phyloP scores from a whole-genome alignment of 23 tunicate species.

The Phallusia fumigata region DNA sequence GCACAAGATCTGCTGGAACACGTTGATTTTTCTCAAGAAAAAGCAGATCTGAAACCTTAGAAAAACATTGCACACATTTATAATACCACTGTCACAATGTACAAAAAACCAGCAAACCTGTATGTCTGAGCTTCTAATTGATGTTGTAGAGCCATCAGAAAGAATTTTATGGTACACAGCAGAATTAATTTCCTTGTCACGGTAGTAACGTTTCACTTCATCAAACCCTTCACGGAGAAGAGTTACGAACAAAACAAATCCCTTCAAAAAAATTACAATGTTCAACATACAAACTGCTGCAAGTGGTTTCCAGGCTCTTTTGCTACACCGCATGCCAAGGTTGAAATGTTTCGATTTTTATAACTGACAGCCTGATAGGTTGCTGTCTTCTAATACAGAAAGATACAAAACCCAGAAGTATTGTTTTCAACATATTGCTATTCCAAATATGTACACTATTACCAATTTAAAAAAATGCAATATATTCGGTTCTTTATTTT shows the following conservation, averaged over 20 bases:
- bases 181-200: slow-evolving; percentile 86
- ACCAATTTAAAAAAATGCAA: no score
- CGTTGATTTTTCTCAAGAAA: slow-evolving; percentile 81
- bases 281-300: not conserved
- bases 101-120: slow-evolving; percentile 10
- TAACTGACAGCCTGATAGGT: no score
- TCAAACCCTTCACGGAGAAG: slow-evolving; percentile 79
- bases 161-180: slow-evolving; percentile 59
- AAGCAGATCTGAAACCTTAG: slow-evolving; percentile 79
- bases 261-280: slow-evolving; percentile 18
- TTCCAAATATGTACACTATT: no score
- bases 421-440: no score
- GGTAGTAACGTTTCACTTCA: slow-evolving; percentile 58
- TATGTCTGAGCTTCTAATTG: slow-evolving; percentile 34
- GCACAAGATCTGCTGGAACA: slow-evolving; percentile 85
- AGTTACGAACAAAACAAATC: slow-evolving; percentile 83
- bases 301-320: no score
- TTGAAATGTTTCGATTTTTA: no score
- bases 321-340: no score
- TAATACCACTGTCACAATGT: not conserved
- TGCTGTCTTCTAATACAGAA: no score
- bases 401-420: no score
- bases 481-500: no score
- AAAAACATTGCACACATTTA: not conserved
- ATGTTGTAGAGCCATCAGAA: slow-evolving; percentile 35